Evolutionary conservation across 2,888 invertebrate genomes (phyloP).

Genomic region (Amblyjoppa fuscipennis): DNA sequence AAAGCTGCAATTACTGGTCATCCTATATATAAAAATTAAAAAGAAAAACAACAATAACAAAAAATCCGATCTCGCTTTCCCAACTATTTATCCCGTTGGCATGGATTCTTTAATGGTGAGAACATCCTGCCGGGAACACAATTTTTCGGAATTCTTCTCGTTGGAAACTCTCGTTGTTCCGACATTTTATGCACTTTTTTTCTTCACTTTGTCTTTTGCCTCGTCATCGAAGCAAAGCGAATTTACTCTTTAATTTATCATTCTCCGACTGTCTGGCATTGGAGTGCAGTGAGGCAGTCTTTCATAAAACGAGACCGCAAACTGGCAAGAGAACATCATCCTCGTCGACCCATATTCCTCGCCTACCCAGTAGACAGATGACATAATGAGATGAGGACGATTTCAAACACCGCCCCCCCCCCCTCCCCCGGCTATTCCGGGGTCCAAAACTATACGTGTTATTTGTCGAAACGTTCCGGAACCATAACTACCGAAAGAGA

Average conservation of each 20-base stretch:
- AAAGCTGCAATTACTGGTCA: slow-evolving; percentile 57
- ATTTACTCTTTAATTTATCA: slow-evolving; percentile 28
- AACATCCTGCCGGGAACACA: slow-evolving; percentile 59
- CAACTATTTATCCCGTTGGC: slow-evolving; percentile 57
- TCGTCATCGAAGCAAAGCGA: slow-evolving; percentile 43
- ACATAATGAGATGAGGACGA: slow-evolving; percentile 46
- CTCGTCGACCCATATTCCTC: slow-evolving; percentile 62
- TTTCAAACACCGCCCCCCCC: slow-evolving; percentile 13
- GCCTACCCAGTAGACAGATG: slow-evolving; percentile 16
- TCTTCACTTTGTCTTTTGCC: slow-evolving; percentile 21
- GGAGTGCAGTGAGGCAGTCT: slow-evolving; percentile 49
- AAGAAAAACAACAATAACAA: background rate
- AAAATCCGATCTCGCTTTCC: slow-evolving; percentile 21
- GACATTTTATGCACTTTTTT: slow-evolving; percentile 32
- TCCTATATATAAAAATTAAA: background rate
- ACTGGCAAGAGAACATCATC: slow-evolving; percentile 29
- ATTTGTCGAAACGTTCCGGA: slow-evolving; percentile 2
- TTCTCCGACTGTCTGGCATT: slow-evolving; percentile 2
- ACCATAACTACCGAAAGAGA: background rate
- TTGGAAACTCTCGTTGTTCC: slow-evolving; percentile 33
- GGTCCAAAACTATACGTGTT: background rate
- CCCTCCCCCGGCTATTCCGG: background rate
- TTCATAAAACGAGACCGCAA: slow-evolving; percentile 62
- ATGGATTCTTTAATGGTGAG: slow-evolving; percentile 67
- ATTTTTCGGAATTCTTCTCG: slow-evolving; percentile 59